A percentile compares a stretch with the other conserved stretches of the same genome.
Evolutionary conservation across 2,797 vertebrate genomes (phyloP).

Genomic region (Lepus townsendii): DNA sequence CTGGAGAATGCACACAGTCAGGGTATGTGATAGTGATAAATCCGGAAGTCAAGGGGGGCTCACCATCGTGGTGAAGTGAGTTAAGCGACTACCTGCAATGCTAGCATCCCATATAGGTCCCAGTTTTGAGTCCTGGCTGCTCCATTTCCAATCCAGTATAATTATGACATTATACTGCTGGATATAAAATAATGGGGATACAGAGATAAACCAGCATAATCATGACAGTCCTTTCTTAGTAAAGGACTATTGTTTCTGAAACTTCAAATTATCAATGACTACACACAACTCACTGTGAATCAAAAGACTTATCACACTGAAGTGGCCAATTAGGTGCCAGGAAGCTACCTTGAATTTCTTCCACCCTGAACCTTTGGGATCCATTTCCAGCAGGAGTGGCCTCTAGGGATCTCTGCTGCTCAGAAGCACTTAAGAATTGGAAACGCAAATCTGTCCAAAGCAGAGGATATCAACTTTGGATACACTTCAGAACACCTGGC

Average conservation of each 20-base stretch:
- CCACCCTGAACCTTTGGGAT: neutral
- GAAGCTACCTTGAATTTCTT: constrained; percentile 25
- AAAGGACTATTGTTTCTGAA: neutral
- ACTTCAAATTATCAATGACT: neutral
- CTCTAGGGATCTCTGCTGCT: neutral
- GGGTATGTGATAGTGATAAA: neutral
- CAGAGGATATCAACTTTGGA: neutral
- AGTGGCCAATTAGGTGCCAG: neutral
- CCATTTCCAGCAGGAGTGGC: neutral
- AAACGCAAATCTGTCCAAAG: neutral
- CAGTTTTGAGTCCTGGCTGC: too few species aligned
- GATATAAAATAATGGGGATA: neutral
- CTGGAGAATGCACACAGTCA: neutral
- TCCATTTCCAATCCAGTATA: neutral
- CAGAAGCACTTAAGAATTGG: neutral
- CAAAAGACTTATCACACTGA: neutral
- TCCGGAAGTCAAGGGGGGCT: neutral
- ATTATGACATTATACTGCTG: neutral
- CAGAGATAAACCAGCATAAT: neutral
- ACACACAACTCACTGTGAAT: neutral
- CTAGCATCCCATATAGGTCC: too few species aligned
- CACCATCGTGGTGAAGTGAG: too few species aligned
- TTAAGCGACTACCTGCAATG: too few species aligned
- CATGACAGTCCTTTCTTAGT: neutral
- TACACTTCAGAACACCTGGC: neutral